Conservation (phyloP, 1,140 invertebrate species). For the Diorhabda carinulata region DNA sequence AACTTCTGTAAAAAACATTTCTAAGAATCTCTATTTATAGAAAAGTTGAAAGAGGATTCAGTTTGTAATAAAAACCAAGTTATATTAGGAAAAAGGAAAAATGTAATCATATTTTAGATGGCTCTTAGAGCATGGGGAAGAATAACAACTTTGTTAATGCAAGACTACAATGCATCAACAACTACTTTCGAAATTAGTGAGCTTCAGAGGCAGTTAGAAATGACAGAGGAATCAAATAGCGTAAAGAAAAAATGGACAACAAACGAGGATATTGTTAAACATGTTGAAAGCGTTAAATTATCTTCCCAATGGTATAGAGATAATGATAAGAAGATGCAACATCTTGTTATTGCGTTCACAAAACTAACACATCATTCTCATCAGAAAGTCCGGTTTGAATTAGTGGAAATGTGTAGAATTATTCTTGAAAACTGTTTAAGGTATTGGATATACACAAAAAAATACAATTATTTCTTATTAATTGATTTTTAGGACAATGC, state of each 20-base stretch:
- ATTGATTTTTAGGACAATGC: constrained; percentile 52
- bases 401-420: constrained; percentile 50
- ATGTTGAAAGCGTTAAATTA: constrained; percentile 48
- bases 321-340: constrained; percentile 54
- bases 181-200: neutral
- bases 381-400: constrained; percentile 54
- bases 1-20: no score
- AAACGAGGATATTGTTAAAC: constrained; percentile 44
- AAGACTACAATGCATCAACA: constrained; percentile 41
- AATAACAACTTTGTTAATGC: constrained; percentile 51
- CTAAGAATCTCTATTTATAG: no score
- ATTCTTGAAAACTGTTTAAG: constrained; percentile 54
- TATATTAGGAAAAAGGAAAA: no score
- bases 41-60: no score
- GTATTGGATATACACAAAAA: constrained; percentile 40
- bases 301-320: constrained; percentile 55
- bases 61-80: no score
- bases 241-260: constrained; percentile 29
- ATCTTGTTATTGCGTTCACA: constrained; percentile 51
- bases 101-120: constrained; percentile 37
- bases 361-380: constrained; percentile 54
- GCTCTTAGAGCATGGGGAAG: constrained; percentile 52
- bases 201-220: no score
- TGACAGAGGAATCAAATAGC: neutral
- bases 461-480: constrained; percentile 6